Evolutionary conservation across 2,113 vertebrate genomes (phyloP).

Genomic region (Tragelaphus buxtoni): DNA sequence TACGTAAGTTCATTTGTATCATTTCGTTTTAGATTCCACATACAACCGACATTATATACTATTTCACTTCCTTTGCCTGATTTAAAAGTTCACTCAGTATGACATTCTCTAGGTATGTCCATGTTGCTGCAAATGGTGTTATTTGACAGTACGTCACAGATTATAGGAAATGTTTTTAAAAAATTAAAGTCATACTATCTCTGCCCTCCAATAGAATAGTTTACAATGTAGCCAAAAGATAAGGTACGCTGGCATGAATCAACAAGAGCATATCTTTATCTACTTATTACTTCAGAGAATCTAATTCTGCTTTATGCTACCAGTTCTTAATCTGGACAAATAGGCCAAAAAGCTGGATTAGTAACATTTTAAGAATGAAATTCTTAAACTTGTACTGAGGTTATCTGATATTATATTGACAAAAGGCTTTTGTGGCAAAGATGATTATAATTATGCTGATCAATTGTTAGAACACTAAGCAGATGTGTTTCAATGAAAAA

Average conservation of each 20-base stretch:
- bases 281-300: not conserved
- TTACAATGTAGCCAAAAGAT: not conserved
- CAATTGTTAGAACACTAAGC: not conserved
- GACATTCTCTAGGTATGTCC: too few relatives aligned
- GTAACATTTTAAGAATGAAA: not conserved
- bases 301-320: not conserved
- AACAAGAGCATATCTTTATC: not conserved
- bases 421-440: not conserved
- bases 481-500: not conserved
- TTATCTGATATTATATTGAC: not conserved
- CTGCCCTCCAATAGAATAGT: not conserved
- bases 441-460: not conserved
- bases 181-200: not conserved
- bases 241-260: not conserved
- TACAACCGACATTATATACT: too few relatives aligned
- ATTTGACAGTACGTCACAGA: not conserved
- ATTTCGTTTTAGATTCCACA: too few relatives aligned
- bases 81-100: too few relatives aligned
- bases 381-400: not conserved
- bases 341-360: not conserved
- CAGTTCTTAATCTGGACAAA: not conserved
- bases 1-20: too few relatives aligned
- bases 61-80: too few relatives aligned
- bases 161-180: not conserved
- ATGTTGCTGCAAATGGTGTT: too few relatives aligned